phyloP scores from a whole-genome alignment of 2,888 invertebrate genomes.

The Mechanitis messenoides region DNA sequence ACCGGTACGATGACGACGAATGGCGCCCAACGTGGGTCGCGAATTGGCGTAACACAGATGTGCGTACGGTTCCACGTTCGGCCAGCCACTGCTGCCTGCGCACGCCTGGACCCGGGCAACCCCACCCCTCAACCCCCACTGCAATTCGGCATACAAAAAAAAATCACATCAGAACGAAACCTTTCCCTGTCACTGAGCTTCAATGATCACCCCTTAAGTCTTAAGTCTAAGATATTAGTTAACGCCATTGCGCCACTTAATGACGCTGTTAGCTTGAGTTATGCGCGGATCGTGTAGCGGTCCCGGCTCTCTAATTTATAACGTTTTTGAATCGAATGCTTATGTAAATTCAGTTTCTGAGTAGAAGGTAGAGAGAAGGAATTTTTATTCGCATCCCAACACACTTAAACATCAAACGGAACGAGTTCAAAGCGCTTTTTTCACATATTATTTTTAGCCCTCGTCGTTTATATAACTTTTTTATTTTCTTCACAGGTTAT shows the following conservation, averaged over 20 bases:
- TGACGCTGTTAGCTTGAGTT: slow-evolving; percentile 56
- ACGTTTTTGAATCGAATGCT: slow-evolving; percentile 49
- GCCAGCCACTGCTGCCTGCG: slow-evolving; percentile 66
- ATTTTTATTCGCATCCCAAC: slow-evolving; percentile 45
- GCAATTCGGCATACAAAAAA: slow-evolving; percentile 66
- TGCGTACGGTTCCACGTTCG: slow-evolving; percentile 44
- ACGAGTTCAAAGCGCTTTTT: slow-evolving; percentile 50
- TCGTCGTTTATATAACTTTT: slow-evolving; percentile 46
- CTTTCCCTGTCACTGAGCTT: slow-evolving; percentile 65
- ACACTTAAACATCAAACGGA: slow-evolving; percentile 60
- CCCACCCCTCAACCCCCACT: slow-evolving; percentile 43
- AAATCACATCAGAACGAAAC: slow-evolving; percentile 59
- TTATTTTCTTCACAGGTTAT: slow-evolving; percentile 40
- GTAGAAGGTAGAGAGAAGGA: slow-evolving; percentile 39
- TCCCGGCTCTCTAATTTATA: slow-evolving; percentile 47
- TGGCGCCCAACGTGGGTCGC: slow-evolving; percentile 59
- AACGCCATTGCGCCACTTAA: slow-evolving; percentile 52
- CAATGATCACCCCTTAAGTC: slow-evolving; percentile 56
- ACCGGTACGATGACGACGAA: slow-evolving; percentile 38
- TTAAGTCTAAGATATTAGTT: slow-evolving; percentile 63
- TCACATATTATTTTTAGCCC: slow-evolving; percentile 51
- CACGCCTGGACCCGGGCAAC: slow-evolving; percentile 67
- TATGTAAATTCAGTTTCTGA: slow-evolving; percentile 49
- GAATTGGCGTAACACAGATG: slow-evolving; percentile 35
- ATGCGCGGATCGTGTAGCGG: slow-evolving; percentile 43